These are phyloP conservation scores for Pandemis heparana DNA, from an alignment of 2,888 invertebrate species.

Conservation along the genomic window DNA sequence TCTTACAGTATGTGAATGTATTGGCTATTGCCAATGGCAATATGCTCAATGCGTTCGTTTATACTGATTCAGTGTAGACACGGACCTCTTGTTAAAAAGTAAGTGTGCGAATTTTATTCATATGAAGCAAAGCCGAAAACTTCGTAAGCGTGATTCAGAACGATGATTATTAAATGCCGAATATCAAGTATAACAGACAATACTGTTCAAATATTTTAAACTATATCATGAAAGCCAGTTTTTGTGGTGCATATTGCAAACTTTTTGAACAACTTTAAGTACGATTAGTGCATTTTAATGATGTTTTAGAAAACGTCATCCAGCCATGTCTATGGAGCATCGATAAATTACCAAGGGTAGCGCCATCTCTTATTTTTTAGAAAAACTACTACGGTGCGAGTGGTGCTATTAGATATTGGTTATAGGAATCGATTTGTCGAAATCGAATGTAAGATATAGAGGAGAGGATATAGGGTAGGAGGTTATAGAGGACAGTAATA, in stretches of 20 bases:
- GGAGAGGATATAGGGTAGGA: no score
- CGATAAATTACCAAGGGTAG: not conserved
- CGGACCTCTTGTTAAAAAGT: conserved; percentile 20
- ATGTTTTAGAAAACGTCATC: not conserved
- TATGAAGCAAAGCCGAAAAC: not conserved
- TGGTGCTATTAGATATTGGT: not conserved
- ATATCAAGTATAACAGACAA: not conserved
- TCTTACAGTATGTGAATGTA: no score
- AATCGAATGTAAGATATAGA: no score
- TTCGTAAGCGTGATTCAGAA: conserved; percentile 25
- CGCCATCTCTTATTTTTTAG: conserved; percentile 6
- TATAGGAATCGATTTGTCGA: not conserved
- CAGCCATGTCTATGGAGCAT: not conserved
- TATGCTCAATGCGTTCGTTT: no score
- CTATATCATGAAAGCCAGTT: no score
- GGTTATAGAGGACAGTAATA: no score
- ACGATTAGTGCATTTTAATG: not conserved
- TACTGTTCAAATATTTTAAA: not conserved
- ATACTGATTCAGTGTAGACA: conserved; percentile 25
- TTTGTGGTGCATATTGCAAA: not conserved
- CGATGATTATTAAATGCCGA: not conserved
- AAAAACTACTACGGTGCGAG: not conserved
- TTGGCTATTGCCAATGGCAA: no score
- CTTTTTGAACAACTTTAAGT: no score
- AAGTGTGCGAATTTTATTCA: not conserved